These are phyloP conservation scores for Characodon lateralis DNA, from an alignment of 2,797 vertebrate genomes.

Conservation along the genomic window DNA sequence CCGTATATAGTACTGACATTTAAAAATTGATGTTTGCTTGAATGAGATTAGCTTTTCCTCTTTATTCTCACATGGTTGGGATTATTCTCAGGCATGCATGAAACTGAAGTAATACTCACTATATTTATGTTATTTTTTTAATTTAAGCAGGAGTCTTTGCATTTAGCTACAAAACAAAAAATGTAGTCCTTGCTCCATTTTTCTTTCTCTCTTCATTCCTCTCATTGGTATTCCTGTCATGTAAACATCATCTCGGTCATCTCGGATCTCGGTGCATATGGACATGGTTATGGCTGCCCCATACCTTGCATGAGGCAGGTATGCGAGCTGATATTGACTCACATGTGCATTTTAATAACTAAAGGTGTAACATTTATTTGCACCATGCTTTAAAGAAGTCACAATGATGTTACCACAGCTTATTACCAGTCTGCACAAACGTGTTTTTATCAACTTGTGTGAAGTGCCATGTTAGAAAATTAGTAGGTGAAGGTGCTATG, in stretches of 20 bases:
- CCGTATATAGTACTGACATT: conserved; percentile 53
- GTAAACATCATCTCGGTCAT: conserved; percentile 8
- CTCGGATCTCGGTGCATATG: neutral
- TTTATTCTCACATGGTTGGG: conserved; percentile 27
- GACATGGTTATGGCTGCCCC: conserved; percentile 10
- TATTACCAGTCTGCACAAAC: neutral
- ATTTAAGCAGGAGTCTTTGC: neutral
- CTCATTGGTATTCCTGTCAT: conserved; percentile 27
- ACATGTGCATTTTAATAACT: conserved; percentile 58
- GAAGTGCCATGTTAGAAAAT: too few relatives aligned
- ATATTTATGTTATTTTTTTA: neutral
- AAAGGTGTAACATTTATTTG: neutral
- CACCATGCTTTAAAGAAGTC: neutral
- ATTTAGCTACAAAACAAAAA: conserved; percentile 1
- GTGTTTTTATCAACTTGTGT: neutral
- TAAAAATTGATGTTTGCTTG: conserved; percentile 18
- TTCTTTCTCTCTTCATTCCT: neutral
- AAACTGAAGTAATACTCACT: neutral
- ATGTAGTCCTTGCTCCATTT: neutral
- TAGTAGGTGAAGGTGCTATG: neutral
- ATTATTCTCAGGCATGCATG: conserved; percentile 12
- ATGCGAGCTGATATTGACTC: conserved; percentile 58
- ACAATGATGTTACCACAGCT: neutral
- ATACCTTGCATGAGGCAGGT: conserved; percentile 42
- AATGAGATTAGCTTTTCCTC: conserved; percentile 28